phyloP scores from a whole-genome alignment of 2,888 invertebrate species.

The Cordilura impudica region DNA sequence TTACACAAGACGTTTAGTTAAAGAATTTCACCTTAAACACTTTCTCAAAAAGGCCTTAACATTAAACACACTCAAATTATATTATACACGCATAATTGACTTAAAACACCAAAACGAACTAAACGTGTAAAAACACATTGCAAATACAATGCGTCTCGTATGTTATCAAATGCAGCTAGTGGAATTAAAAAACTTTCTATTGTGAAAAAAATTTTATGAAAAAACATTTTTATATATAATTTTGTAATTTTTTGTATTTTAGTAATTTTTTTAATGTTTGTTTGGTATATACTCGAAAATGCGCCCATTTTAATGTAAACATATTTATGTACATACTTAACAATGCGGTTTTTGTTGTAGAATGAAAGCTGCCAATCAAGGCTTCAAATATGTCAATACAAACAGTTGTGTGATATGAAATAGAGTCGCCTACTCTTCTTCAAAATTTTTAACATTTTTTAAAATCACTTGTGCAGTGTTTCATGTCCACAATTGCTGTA shows the following conservation, averaged over 20 bases:
- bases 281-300: not conserved
- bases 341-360: slow-evolving; percentile 46
- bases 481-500: too few relatives aligned
- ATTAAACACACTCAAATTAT: slow-evolving; percentile 12
- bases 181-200: not conserved
- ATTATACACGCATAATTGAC: slow-evolving; percentile 40
- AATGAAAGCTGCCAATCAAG: slow-evolving; percentile 76
- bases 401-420: too few relatives aligned
- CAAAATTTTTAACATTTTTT: too few relatives aligned
- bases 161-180: not conserved
- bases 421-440: too few relatives aligned
- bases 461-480: too few relatives aligned
- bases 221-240: not conserved
- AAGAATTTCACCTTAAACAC: slow-evolving; percentile 51
- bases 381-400: slow-evolving; percentile 63
- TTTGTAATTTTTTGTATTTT: not conserved
- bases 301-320: not conserved
- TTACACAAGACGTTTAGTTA: slow-evolving; percentile 9
- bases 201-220: not conserved
- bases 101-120: not conserved
- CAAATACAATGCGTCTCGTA: slow-evolving; percentile 6
- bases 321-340: not conserved
- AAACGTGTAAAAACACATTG: not conserved
- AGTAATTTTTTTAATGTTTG: not conserved
- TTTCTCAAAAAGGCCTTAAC: slow-evolving; percentile 42